Percentiles rank a stretch among this genome's conserved stretches.
phyloP scores from a whole-genome alignment of 2,888 invertebrate genomes.

The Scotopteryx bipunctaria region DNA sequence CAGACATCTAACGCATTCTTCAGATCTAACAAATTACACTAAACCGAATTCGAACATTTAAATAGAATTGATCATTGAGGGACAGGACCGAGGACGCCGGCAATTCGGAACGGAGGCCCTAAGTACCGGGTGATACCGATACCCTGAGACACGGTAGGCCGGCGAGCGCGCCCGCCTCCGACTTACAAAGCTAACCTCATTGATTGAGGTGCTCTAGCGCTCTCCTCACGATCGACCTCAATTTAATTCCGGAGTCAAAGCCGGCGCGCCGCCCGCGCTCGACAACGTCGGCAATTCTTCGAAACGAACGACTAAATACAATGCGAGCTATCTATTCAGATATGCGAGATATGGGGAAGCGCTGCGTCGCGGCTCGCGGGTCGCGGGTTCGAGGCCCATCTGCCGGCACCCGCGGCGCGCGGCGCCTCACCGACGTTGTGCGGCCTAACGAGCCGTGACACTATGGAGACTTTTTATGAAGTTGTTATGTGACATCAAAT shows the following conservation, averaged over 20 bases:
- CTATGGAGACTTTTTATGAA: neutral
- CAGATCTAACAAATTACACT: too few species aligned
- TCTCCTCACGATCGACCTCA: slow-evolving; percentile 3
- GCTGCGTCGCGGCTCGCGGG: slow-evolving; percentile 34
- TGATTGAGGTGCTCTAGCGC: neutral
- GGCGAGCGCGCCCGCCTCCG: too few species aligned
- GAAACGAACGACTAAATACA: slow-evolving; percentile 41
- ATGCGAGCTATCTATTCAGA: slow-evolving; percentile 65
- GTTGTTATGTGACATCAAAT: slow-evolving; percentile 6
- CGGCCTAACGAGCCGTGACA: slow-evolving; percentile 14
- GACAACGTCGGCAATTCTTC: too few species aligned
- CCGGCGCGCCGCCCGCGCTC: slow-evolving; percentile 21
- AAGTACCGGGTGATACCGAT: too few species aligned
- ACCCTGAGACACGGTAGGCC: too few species aligned
- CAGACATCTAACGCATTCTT: neutral
- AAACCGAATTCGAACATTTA: too few species aligned
- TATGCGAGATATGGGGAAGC: slow-evolving; percentile 61
- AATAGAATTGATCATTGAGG: too few species aligned
- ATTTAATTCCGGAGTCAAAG: slow-evolving; percentile 8
- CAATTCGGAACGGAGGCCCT: too few species aligned
- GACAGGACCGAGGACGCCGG: too few species aligned
- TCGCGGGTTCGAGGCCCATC: slow-evolving; percentile 38
- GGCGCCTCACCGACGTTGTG: slow-evolving; percentile 47
- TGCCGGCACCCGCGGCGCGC: slow-evolving; percentile 50
- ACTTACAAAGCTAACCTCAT: too few species aligned